A percentile compares a stretch with the other conserved stretches of the same genome.
These are phyloP conservation scores for Chesias legatella DNA, from an alignment of 2,888 invertebrate species.

Conservation along the genomic window DNA sequence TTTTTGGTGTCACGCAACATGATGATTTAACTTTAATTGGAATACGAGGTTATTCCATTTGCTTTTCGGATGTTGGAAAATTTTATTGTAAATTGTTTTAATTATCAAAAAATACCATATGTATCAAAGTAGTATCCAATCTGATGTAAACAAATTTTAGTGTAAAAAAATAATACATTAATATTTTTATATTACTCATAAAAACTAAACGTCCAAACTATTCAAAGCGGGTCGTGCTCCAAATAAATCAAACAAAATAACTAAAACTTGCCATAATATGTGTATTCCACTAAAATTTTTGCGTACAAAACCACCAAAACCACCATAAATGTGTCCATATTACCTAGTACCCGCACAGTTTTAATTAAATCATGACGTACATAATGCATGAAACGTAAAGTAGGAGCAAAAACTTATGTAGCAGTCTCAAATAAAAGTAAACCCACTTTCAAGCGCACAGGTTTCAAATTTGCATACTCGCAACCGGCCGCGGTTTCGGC, in stretches of 20 bases:
- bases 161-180: too few relatives aligned
- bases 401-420: conserved; percentile 31
- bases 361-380: conserved; percentile 3
- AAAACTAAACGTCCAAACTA: too few relatives aligned
- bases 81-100: too few relatives aligned
- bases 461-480: conserved; percentile 58
- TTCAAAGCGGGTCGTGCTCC: too few relatives aligned
- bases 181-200: too few relatives aligned
- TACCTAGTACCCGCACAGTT: conserved; percentile 4
- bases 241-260: too few relatives aligned
- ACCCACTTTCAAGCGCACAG: conserved; percentile 46
- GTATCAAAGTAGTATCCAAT: too few relatives aligned
- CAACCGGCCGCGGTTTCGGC: conserved; percentile 63
- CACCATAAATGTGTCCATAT: conserved; percentile 1
- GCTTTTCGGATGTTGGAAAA: too few relatives aligned
- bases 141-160: too few relatives aligned
- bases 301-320: neutral
- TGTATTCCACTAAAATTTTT: neutral
- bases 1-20: conserved; percentile 1
- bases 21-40: conserved; percentile 1
- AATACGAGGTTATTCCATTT: too few relatives aligned
- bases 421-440: conserved; percentile 48
- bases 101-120: too few relatives aligned
- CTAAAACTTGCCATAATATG: too few relatives aligned
- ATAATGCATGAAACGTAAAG: conserved; percentile 32